Base-by-base conservation (phyloP, 2,888 invertebrate genomes). In the Thereva nobilitata region DNA sequence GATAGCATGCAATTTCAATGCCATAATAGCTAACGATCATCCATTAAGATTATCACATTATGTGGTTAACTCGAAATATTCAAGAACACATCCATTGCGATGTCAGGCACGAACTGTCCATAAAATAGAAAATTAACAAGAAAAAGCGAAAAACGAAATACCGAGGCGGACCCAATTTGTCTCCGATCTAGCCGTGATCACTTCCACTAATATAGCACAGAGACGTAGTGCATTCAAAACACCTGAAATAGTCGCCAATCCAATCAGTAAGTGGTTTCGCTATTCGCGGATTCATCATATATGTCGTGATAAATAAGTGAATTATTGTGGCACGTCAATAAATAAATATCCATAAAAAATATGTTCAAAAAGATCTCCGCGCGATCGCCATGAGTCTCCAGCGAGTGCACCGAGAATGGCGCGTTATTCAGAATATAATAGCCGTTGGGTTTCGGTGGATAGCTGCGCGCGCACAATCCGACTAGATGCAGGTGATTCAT, bases 281-380 rank as follows among this genome's bases (percentile, higher is more conserved):
- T n/a, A 10, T 35, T 8, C n/a, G 9, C 8, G 49, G 38, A 47
- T 59, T 59, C 59, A 49, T 59, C 47, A 59, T 59, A 59, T 47
- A 45, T 59, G 59, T 59, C 59, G 59, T 59, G 59, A 59, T 59
- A 59, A 59, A 45, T 59, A 49, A 38, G 59, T 59, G 38, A 59
- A 59, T 59, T 59, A 59, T 59, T 45, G 40, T 49, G 12, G 59
- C 59, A 47, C 10, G 59, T 49, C 38, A 38, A 45, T 38, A 47
- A 47, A 59, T 47, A 47, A 59, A 59, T 59, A 12, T 23, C 23
- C 23, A 23, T 23, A 23, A 38, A 38, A 59, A 47, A 38, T 47
- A 45, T 37, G 8, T 37, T 23, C 23, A 23, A 23, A 23, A 23
- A 23, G 23, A 23, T 23, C 23, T 23, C 23, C 23, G 23, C 23